Base-by-base conservation (phyloP, 2,888 invertebrate genomes). In the Corythucha ciliata region DNA sequence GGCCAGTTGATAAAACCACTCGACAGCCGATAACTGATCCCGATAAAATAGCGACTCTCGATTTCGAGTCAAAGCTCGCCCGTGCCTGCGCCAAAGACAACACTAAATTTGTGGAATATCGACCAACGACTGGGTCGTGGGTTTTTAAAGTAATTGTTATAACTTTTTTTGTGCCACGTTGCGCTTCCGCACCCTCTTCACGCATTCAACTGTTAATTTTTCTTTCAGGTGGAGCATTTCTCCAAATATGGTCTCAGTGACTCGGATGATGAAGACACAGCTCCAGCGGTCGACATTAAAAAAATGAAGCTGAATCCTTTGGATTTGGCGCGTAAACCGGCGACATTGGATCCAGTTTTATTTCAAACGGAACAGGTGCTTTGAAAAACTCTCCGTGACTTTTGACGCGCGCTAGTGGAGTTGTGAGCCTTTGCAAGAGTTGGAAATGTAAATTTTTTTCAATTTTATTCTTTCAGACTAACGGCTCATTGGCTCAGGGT, bases 41-140 rank as follows among this genome's bases (percentile, higher is more conserved):
- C 0, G 77, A 83, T n/a, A 77, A 81, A 48, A 69, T 96, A 12
- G 68, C 77, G 2, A 77, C 79, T 50, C 82, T 92, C 78, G 82
- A 86, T 63, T 97, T 89, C 70, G 83, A 88, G 60, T 82, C 79
- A 7, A 88, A 87, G 65, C 69, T 97, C 51, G 81, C 91, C 14
- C 76, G 80, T 25, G 83, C 86, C 1, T 88, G 91, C 53, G 80
- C 81, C 57, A 88, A 86, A 61, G 85, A 93, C 68, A 84, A 83
- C 56, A 91, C 92, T 0, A 80, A 82, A 48, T 98, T 97, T 68
- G 78, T 93, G 4, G 96, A 97, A 66, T 97, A 94, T 69, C 77
- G 92, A 0, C 89, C 94, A 0, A 87, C 89, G 66, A 92, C 91
- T 2, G 97, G 97, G 21, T 91, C 93, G 48, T 98, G 97, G 96